Evolutionary conservation across 2,113 vertebrate species (phyloP).

Genomic region (Columbina picui): DNA sequence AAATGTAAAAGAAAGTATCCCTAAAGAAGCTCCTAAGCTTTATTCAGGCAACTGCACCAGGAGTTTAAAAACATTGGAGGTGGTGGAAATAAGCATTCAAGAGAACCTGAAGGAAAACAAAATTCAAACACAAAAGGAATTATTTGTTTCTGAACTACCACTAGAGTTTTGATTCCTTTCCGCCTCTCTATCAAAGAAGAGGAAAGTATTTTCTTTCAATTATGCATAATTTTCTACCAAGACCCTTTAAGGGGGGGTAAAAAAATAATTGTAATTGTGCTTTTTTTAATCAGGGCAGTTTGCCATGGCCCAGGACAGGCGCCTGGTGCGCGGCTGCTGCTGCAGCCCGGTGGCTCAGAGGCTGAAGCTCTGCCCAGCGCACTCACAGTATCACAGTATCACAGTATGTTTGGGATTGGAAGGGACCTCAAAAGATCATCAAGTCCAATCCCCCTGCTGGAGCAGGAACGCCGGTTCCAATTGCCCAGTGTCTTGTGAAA

Average conservation of each 20-base stretch:
- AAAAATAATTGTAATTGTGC: neutral
- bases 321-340: neutral
- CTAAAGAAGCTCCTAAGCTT: neutral
- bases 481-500: neutral
- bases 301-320: neutral
- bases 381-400: no score
- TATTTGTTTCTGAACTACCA: neutral
- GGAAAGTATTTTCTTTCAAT: neutral
- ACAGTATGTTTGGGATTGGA: no score
- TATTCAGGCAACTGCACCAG: neutral
- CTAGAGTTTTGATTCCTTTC: neutral
- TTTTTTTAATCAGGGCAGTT: neutral
- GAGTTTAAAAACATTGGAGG: neutral
- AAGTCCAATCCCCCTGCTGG: no score
- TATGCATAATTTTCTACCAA: neutral
- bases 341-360: fast-evolving
- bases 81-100: neutral
- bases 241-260: neutral
- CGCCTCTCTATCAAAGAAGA: neutral
- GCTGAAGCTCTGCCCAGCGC: neutral
- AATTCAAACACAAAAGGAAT: neutral
- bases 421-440: no score
- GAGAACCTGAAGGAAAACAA: neutral
- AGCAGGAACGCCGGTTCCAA: no score
- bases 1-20: neutral